Base-by-base conservation (phyloP, 1,140 invertebrate species). In the Diorhabda sublineata region DNA sequence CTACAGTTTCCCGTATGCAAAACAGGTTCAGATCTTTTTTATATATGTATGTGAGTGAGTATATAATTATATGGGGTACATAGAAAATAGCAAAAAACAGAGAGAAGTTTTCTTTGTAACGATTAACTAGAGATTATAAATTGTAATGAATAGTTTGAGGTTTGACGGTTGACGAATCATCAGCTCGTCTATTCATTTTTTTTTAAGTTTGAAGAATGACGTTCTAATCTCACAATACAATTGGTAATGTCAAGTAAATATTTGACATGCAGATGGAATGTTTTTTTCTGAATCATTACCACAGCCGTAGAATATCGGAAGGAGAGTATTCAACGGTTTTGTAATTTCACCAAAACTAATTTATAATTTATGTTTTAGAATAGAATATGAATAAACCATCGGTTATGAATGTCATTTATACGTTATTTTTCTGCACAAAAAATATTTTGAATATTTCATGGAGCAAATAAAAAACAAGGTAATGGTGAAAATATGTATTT, bases 131-230 rank as follows among this genome's bases (percentile, higher is more conserved):
- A 52, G 47, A 52, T 52, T 52, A 4, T 52, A 52, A 52, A 52
- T 52, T n/a, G 47, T 52, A 52, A 52, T 52, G 47, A 52, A 52
- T n/a, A 52, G 47, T 52, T 52, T 52, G 47, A 52, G 47, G 47
- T 52, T 52, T 52, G 47, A 52, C 47, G 47, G 47, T 52, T 52
- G 47, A 52, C 47, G 47, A 52, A 52, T 52, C 47, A 52, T 52
- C 47, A 52, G n/a, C 6, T 52, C 47, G n/a, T 4, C 47, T n/a
- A 52, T 52, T 52, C 47, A 52, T 52, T 52, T 52, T 52, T 4
- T 8, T 52, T 52, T 52, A 2, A 52, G 47, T 52, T 6, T 8
- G 47, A 52, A n/a, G 6, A n/a, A 52, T n/a, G 47, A 52, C 4
- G 47, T 8, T 52, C 47, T 8, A n/a, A 8, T 52, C 47, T 52